Evolutionary conservation across 1,140 invertebrate species (phyloP), one percentile per base, ranked within the genome.

Genomic region (Uloborus diversus): DNA sequence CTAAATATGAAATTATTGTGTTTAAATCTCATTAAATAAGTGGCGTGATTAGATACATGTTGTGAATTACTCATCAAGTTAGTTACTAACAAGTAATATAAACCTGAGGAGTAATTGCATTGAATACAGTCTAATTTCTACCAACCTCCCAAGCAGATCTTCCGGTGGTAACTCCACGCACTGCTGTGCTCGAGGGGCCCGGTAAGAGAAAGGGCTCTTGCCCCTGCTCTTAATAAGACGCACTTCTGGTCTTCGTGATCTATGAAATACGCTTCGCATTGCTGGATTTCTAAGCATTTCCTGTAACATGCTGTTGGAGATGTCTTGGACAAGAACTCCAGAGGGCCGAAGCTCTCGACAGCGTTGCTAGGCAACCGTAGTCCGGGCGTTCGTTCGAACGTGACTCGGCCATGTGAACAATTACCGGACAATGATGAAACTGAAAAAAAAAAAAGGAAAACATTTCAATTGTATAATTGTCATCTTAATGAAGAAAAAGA

Each of bases 71-170:
- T n/a, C n/a, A n/a, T n/a, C n/a, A n/a, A n/a, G n/a, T n/a, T n/a
- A n/a, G n/a, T n/a, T n/a, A n/a, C n/a, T n/a, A n/a, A n/a, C n/a
- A n/a, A n/a, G n/a, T n/a, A n/a, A n/a, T n/a, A n/a, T n/a, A n/a
- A n/a, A n/a, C n/a, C n/a, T n/a, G n/a, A n/a, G n/a, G n/a, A n/a
- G n/a, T n/a, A n/a, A n/a, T n/a, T 53, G 49, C 49, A 53, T 20
- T n/a, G 20, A 53, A 53, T 53, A 7, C 17, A 42, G n/a, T n/a
- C n/a, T n/a, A n/a, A n/a, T n/a, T n/a, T n/a, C n/a, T 1, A 53
- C 57, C 68, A 65, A 79, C 75, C 75, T 68, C 56, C 64, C 33
- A 79, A 79, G 28, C 75, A 79, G 23, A 79, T 79, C 53, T 79
- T 79, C 13, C 75, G 13, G 37, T 79, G 75, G 53, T 79, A 79